Percentiles rank a stretch among this genome's conserved stretches.
phyloP scores from a whole-genome alignment of 2,888 invertebrate genomes.

The Athetis lepigone region DNA sequence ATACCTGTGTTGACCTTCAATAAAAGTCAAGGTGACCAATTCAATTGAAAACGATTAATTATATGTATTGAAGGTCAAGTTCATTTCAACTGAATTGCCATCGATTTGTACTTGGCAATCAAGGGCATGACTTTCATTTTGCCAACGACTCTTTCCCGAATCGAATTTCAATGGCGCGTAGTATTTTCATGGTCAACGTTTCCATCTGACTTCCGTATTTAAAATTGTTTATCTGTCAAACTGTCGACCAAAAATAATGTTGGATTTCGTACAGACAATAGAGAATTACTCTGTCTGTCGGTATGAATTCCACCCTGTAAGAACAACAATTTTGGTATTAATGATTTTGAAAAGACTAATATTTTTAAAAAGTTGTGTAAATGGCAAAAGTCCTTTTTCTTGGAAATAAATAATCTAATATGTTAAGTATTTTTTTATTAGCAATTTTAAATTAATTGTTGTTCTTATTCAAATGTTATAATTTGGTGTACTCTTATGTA shows the following conservation, averaged over 20 bases:
- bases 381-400: too few relatives aligned
- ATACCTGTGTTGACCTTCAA: not conserved
- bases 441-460: constrained; percentile 16
- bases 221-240: constrained; percentile 31
- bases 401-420: too few relatives aligned
- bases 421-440: too few relatives aligned
- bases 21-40: not conserved
- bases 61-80: constrained; percentile 3
- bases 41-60: constrained; percentile 21
- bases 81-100: not conserved
- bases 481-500: constrained; percentile 32
- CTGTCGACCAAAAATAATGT: constrained; percentile 33
- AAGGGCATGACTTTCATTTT: not conserved
- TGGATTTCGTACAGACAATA: constrained; percentile 37
- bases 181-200: not conserved
- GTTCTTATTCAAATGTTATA: constrained; percentile 30
- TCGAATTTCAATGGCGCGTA: not conserved
- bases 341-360: too few relatives aligned
- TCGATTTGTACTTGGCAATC: constrained; percentile 5
- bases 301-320: constrained; percentile 23
- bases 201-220: constrained; percentile 8
- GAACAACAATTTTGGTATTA: constrained; percentile 30
- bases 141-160: not conserved
- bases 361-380: too few relatives aligned
- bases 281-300: constrained; percentile 6